phyloP scores from a whole-genome alignment of 2,888 invertebrate species.

The Hemicrepidius hirtus region DNA sequence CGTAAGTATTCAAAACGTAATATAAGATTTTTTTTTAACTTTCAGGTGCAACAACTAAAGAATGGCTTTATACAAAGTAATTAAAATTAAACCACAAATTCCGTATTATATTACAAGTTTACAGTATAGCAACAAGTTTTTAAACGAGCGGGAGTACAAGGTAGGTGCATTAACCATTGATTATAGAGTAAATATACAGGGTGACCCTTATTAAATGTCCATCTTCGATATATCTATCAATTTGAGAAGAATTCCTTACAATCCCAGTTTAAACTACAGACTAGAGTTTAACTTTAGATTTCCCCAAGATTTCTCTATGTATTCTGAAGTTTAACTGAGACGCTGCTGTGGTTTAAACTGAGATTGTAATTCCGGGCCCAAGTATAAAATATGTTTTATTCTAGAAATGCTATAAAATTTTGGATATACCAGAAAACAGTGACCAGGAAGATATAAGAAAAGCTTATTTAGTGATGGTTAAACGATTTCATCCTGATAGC shows the following conservation, averaged over 20 bases:
- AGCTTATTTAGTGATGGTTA: constrained; percentile 85
- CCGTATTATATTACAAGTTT: constrained; percentile 8
- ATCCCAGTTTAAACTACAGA: no score
- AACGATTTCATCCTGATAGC: constrained; percentile 90
- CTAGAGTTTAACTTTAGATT: no score
- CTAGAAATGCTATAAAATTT: constrained; percentile 81
- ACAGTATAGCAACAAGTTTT: constrained; percentile 1
- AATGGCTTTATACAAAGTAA: constrained; percentile 8
- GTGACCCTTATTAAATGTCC: no score
- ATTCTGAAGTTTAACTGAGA: no score
- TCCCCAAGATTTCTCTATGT: no score
- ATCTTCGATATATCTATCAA: background rate
- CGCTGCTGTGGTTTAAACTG: no score
- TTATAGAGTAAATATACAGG: no score
- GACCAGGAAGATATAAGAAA: constrained; percentile 83
- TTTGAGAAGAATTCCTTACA: no score
- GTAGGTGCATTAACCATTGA: no score
- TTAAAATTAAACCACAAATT: constrained; percentile 17
- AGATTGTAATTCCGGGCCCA: no score
- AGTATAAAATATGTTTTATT: constrained; percentile 53
- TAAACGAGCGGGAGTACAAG: constrained; percentile 14
- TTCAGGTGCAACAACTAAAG: background rate
- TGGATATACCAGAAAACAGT: constrained; percentile 80
- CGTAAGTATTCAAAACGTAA: no score
- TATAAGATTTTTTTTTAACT: no score